Conservation (phyloP, 35 echinoderm and acorn worm species). For the Lytechinus variegatus region DNA sequence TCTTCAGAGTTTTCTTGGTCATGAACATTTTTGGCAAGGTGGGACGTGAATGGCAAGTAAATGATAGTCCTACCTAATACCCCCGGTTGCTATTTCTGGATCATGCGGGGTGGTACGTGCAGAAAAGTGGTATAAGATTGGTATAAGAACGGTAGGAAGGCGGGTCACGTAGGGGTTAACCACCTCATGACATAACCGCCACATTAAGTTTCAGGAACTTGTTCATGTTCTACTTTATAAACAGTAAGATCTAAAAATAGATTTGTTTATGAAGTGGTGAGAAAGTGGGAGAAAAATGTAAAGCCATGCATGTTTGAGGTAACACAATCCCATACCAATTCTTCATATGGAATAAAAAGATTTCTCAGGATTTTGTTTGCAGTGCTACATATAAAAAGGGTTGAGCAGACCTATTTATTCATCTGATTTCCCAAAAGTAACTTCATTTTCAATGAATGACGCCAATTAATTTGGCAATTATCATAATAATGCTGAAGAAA, state of each 20-base stretch:
- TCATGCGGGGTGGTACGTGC: background rate
- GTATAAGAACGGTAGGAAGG: background rate
- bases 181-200: background rate
- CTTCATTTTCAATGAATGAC: too few species aligned
- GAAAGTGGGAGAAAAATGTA: background rate
- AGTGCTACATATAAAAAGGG: too few species aligned
- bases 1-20: background rate
- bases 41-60: background rate
- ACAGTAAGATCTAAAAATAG: background rate
- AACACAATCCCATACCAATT: too few species aligned
- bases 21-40: constrained; percentile 12
- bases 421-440: too few species aligned
- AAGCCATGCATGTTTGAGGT: too few species aligned
- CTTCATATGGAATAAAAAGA: too few species aligned
- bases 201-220: background rate
- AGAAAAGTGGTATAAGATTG: background rate
- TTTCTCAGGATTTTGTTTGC: too few species aligned
- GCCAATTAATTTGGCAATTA: too few species aligned
- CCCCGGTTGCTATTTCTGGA: background rate
- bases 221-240: background rate
- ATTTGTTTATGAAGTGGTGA: background rate
- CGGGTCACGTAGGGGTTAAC: background rate
- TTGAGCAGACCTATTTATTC: too few species aligned
- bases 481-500: too few species aligned
- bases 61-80: background rate